A percentile compares a stretch with the other conserved stretches of the same genome.
These are phyloP conservation scores for Octomys mimax DNA, from an alignment of 2,797 vertebrate genomes.

Conservation along the genomic window DNA sequence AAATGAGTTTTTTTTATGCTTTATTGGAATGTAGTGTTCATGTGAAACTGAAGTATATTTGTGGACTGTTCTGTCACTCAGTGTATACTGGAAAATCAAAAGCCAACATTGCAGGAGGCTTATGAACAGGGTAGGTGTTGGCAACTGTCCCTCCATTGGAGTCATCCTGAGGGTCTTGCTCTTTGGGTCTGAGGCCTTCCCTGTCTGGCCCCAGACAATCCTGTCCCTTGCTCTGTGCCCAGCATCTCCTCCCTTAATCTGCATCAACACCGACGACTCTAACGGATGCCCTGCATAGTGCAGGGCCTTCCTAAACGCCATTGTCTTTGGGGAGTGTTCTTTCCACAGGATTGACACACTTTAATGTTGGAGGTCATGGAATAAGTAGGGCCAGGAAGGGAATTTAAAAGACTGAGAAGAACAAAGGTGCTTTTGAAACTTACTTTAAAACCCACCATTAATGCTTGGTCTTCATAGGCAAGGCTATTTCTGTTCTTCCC, in stretches of 20 bases:
- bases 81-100: background rate
- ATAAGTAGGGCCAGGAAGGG: background rate
- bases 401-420: background rate
- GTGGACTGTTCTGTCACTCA: background rate
- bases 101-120: background rate
- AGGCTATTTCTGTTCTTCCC: background rate
- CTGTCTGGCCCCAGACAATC: background rate
- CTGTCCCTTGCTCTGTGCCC: background rate
- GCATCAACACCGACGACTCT: rapidly evolving
- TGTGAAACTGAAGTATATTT: background rate
- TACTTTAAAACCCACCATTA: background rate
- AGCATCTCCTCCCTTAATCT: background rate
- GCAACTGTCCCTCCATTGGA: rapidly evolving
- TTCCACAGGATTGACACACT: background rate
- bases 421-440: background rate
- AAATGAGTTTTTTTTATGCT: background rate
- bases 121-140: rapidly evolving
- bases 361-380: background rate
- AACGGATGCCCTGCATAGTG: rapidly evolving
- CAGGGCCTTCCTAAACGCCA: background rate
- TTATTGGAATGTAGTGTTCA: background rate
- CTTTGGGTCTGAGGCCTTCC: background rate
- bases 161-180: rapidly evolving
- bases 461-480: background rate
- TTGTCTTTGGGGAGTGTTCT: background rate